phyloP scores from a whole-genome alignment of 2,113 vertebrate genomes.

The Ammodytes dubius region DNA sequence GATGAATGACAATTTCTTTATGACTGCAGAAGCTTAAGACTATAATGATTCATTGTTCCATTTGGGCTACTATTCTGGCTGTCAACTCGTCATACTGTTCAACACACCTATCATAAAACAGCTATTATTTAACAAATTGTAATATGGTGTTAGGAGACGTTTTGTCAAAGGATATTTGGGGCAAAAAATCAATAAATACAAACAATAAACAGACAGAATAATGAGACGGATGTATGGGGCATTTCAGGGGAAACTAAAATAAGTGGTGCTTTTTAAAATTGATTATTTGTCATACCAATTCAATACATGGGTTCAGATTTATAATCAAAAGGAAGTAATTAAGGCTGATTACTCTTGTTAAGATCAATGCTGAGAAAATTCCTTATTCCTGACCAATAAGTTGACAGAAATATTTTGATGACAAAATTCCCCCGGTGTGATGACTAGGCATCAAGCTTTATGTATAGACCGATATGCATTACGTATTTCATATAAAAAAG shows the following conservation, averaged over 20 bases:
- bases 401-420: constrained; percentile 41
- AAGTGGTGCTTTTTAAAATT: constrained; percentile 14
- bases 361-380: constrained; percentile 32
- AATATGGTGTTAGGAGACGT: constrained; percentile 3
- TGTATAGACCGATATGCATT: no score
- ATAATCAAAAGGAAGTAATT: constrained; percentile 41
- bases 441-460: not conserved
- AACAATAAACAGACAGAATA: not conserved
- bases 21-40: no score
- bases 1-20: not conserved
- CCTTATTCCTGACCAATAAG: constrained; percentile 19
- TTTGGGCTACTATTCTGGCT: not conserved
- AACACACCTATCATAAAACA: constrained; percentile 1
- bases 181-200: constrained; percentile 6
- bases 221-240: constrained; percentile 8
- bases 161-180: not conserved
- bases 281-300: constrained; percentile 37
- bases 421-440: constrained; percentile 37
- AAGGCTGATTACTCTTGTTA: constrained; percentile 23
- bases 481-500: constrained; percentile 17
- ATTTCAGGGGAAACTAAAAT: not conserved
- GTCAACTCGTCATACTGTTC: constrained; percentile 1
- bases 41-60: no score
- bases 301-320: constrained; percentile 39
- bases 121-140: not conserved